A percentile compares a stretch with the other conserved stretches of the same genome.
Conservation (phyloP, 2,888 invertebrate species). For the Pomacea canaliculata region DNA sequence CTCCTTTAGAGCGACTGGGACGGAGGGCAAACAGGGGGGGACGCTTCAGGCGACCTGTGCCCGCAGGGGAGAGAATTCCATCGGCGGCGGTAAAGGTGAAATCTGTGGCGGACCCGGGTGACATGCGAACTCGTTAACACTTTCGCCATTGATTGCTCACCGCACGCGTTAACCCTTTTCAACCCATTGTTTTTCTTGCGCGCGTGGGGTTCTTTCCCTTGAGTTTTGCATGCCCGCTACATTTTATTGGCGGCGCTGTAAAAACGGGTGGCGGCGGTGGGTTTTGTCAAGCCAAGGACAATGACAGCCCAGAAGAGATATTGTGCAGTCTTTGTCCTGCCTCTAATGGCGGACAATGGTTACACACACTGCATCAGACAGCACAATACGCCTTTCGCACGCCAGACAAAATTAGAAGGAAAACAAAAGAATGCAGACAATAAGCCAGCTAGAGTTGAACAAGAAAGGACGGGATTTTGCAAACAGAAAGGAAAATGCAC, state of each 20-base stretch:
- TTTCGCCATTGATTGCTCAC: slow-evolving; percentile 6
- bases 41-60: slow-evolving; percentile 7
- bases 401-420: slow-evolving; percentile 4
- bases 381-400: background rate
- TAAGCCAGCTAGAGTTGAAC: background rate
- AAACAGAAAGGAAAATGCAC: slow-evolving; percentile 11
- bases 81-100: slow-evolving; percentile 1
- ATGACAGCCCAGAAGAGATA: background rate
- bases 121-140: slow-evolving; percentile 13
- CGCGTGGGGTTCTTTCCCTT: background rate
- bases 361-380: slow-evolving; percentile 8
- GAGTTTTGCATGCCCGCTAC: slow-evolving; percentile 1
- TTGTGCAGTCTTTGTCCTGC: slow-evolving; percentile 6
- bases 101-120: background rate
- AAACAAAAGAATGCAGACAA: slow-evolving; percentile 12
- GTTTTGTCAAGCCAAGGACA: background rate
- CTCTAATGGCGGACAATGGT: slow-evolving; percentile 18
- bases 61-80: slow-evolving; percentile 7
- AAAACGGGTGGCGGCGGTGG: background rate
- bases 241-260: background rate
- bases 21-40: slow-evolving; percentile 13
- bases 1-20: background rate
- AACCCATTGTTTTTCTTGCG: background rate
- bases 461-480: slow-evolving; percentile 10
- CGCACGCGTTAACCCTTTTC: background rate